These are phyloP conservation scores for Acanthosepion pharaonis DNA, from an alignment of 2,888 invertebrate species.

Conservation along the genomic window DNA sequence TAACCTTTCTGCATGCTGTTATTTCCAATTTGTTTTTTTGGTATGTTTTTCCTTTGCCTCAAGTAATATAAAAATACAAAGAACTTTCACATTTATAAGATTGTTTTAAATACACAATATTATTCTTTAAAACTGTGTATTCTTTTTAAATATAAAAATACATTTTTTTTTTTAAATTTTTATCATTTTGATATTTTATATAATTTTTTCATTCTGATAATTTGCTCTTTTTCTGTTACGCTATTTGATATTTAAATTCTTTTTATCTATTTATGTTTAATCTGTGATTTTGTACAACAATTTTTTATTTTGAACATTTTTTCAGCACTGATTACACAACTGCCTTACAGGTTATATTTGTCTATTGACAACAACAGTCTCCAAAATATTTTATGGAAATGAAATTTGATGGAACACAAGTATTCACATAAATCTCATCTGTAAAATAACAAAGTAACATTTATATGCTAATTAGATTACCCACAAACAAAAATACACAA, in stretches of 20 bases:
- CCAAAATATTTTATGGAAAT: background rate
- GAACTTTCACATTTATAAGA: background rate
- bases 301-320: background rate
- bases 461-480: background rate
- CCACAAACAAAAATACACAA: background rate
- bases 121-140: background rate
- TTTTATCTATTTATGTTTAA: background rate
- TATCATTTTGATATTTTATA: background rate
- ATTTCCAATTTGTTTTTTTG: background rate
- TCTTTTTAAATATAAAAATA: background rate
- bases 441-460: background rate
- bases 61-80: background rate
- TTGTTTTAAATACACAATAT: background rate
- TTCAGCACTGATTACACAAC: background rate
- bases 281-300: slow-evolving; percentile 1
- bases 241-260: background rate
- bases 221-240: background rate
- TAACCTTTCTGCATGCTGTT: background rate
- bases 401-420: background rate
- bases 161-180: background rate
- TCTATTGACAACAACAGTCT: background rate
- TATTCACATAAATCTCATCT: background rate
- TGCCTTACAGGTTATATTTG: background rate
- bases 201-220: background rate
- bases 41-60: background rate